Evolutionary conservation across 2,113 vertebrate species (phyloP).

Genomic region (Onychostruthus taczanowskii): DNA sequence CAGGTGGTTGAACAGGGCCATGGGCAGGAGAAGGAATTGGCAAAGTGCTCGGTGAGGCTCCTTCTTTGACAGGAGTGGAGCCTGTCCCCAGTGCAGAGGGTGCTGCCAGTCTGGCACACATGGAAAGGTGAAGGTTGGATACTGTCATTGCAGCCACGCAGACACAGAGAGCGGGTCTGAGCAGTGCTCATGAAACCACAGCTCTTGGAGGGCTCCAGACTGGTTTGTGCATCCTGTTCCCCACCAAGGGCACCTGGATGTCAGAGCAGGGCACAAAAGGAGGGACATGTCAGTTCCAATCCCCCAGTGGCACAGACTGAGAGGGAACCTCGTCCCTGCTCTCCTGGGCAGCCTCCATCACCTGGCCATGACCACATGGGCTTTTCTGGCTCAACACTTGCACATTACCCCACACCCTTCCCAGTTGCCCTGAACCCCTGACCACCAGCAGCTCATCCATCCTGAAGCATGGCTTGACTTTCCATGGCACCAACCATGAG

Average conservation of each 20-base stretch:
- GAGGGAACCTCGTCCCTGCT: neutral
- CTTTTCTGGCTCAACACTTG: neutral
- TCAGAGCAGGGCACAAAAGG: neutral
- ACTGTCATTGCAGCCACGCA: neutral
- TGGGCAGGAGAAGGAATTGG: neutral
- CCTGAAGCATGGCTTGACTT: neutral
- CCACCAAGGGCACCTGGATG: fast-evolving
- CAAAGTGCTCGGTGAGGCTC: neutral
- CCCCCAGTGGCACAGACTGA: neutral
- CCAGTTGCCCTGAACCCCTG: neutral
- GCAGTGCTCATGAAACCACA: neutral
- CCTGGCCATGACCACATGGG: neutral
- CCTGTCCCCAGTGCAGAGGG: neutral
- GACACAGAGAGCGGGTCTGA: neutral
- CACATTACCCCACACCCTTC: neutral
- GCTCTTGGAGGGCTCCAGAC: neutral
- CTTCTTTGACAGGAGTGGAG: neutral
- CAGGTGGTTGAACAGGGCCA: neutral
- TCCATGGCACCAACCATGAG: neutral
- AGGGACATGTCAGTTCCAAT: neutral
- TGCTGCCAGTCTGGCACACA: neutral
- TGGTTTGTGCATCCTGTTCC: neutral
- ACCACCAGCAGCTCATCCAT: neutral
- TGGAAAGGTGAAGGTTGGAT: neutral
- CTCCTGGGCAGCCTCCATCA: neutral